Conservation (phyloP, 2,888 invertebrate genomes). For the Chymomyza procnemis region DNA sequence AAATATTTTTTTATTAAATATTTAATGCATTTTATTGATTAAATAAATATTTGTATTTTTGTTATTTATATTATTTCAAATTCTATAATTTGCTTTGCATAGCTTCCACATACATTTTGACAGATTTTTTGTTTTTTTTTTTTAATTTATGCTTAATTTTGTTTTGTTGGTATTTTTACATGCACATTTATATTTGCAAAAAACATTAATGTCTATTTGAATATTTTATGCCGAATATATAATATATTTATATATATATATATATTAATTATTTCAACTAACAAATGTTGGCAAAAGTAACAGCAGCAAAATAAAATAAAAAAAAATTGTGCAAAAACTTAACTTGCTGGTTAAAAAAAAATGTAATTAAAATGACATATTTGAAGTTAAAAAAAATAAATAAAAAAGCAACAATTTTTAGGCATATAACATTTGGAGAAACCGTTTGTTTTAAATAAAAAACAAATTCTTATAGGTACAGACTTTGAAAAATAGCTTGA, state of each 20-base stretch:
- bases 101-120: slow-evolving; percentile 42
- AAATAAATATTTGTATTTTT: slow-evolving; percentile 45
- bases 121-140: slow-evolving; percentile 23
- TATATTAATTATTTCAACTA: neutral
- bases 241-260: neutral
- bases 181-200: slow-evolving; percentile 70
- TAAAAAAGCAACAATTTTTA: slow-evolving; percentile 24
- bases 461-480: neutral
- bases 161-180: slow-evolving; percentile 50
- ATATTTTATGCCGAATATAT: neutral
- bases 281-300: slow-evolving; percentile 1
- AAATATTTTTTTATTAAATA: slow-evolving; percentile 38
- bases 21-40: slow-evolving; percentile 52
- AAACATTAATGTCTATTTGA: slow-evolving; percentile 42
- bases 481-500: neutral
- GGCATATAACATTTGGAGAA: neutral
- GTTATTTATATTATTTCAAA: slow-evolving; percentile 60
- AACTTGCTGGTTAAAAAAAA: slow-evolving; percentile 24
- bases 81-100: slow-evolving; percentile 70
- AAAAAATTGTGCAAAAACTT: neutral
- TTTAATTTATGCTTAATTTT: slow-evolving; percentile 28
- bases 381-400: neutral
- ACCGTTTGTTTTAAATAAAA: slow-evolving; percentile 1
- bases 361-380: slow-evolving; percentile 19
- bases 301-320: slow-evolving; percentile 2